A percentile compares a stretch with the other conserved stretches of the same genome.
Evolutionary conservation across 2,113 vertebrate species (phyloP).

Genomic region (Ammodytes dubius): DNA sequence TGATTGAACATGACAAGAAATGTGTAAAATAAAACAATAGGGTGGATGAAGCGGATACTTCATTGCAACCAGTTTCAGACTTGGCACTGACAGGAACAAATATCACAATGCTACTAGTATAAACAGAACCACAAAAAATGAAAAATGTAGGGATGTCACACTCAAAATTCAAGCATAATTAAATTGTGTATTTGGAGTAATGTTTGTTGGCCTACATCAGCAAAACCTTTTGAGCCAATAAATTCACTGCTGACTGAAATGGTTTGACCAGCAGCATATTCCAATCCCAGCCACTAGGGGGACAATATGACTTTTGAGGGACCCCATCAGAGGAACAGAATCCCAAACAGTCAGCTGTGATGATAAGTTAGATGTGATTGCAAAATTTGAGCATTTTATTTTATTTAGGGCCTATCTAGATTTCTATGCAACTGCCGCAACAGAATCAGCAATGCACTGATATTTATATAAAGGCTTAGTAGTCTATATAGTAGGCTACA

Average conservation of each 20-base stretch:
- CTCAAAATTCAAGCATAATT: background rate
- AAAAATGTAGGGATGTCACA: background rate
- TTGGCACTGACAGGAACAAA: background rate
- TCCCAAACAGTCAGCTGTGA: background rate
- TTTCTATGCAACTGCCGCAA: no score
- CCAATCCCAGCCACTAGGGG: slow-evolving; percentile 16
- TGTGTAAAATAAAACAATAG: background rate
- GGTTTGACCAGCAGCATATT: background rate
- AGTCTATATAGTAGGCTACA: no score
- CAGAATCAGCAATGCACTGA: no score
- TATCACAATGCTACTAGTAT: background rate
- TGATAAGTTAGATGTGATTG: background rate
- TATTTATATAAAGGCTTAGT: background rate
- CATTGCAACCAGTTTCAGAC: background rate
- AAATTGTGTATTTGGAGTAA: background rate
- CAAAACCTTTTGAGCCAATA: background rate
- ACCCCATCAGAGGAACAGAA: background rate
- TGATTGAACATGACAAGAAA: background rate
- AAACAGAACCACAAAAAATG: background rate
- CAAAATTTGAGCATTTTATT: background rate
- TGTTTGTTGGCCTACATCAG: background rate
- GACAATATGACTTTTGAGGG: background rate
- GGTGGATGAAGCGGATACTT: background rate
- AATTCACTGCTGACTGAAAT: background rate
- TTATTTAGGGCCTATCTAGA: background rate